A percentile compares a stretch with the other conserved stretches of the same genome.
Conservation (phyloP, 2,888 invertebrate species). For the Ormyrus rosae region DNA sequence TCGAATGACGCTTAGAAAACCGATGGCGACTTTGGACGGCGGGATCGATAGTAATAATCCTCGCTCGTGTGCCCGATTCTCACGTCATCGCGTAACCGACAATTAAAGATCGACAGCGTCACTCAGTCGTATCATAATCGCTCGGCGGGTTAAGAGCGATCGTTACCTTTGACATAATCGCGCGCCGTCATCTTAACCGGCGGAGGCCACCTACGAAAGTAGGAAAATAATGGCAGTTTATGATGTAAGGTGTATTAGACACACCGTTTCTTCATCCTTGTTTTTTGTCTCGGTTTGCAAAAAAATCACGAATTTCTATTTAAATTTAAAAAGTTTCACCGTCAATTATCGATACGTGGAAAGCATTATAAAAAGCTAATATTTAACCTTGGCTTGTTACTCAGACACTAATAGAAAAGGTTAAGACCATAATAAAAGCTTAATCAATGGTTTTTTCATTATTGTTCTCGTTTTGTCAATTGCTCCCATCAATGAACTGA, state of each 20-base stretch:
- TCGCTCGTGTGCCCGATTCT: conserved; percentile 15
- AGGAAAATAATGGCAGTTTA: too few relatives aligned
- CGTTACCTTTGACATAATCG: conserved; percentile 51
- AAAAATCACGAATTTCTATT: too few relatives aligned
- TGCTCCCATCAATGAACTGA: background rate
- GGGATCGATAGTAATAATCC: conserved; percentile 31
- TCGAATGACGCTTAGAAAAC: conserved; percentile 21
- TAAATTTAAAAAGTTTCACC: too few relatives aligned
- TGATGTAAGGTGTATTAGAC: too few relatives aligned
- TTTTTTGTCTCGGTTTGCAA: too few relatives aligned
- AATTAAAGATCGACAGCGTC: conserved; percentile 44
- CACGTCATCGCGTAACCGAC: conserved; percentile 36
- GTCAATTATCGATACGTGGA: too few relatives aligned
- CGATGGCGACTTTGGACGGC: background rate
- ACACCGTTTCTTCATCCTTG: too few relatives aligned
- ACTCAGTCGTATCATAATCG: conserved; percentile 43
- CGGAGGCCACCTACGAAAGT: too few relatives aligned
- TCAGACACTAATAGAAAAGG: too few relatives aligned
- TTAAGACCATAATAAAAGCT: background rate
- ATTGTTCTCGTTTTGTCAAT: background rate
- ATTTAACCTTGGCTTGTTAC: too few relatives aligned
- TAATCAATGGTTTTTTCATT: background rate
- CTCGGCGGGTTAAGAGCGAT: conserved; percentile 34
- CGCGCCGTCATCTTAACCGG: conserved; percentile 25
- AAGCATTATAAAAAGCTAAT: too few relatives aligned